Percentiles rank a stretch among this genome's conserved stretches.
Evolutionary conservation across 2,888 invertebrate genomes (phyloP).

Genomic region (Morpho helenor): DNA sequence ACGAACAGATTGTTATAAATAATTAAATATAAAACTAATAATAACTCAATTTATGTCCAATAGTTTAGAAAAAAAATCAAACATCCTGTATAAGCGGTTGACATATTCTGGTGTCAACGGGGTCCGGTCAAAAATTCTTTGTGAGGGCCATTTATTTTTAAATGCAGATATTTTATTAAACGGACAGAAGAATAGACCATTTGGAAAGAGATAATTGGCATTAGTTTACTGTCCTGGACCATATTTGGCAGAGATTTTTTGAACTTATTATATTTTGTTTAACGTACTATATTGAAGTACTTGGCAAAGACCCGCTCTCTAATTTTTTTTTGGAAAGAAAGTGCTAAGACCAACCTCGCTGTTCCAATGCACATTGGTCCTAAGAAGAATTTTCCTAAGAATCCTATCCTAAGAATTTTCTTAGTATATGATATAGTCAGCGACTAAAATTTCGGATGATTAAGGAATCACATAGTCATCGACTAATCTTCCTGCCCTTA

Average conservation of each 20-base stretch:
- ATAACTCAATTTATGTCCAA: background rate
- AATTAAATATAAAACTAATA: no score
- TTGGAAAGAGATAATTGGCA: slow-evolving; percentile 36
- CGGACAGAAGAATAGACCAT: slow-evolving; percentile 35
- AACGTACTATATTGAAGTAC: background rate
- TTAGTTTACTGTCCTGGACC: slow-evolving; percentile 5
- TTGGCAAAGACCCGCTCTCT: no score
- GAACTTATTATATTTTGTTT: background rate
- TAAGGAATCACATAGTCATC: no score
- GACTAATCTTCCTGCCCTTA: no score
- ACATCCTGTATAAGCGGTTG: slow-evolving; percentile 38
- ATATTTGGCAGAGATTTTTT: background rate
- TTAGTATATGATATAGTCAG: no score
- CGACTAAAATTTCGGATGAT: no score
- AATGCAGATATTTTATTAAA: slow-evolving; percentile 41
- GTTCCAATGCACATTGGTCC: no score
- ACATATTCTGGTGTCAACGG: slow-evolving; percentile 44
- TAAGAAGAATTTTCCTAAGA: no score
- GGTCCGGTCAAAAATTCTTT: slow-evolving; percentile 44
- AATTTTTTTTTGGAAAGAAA: no score
- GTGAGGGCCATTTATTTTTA: slow-evolving; percentile 37
- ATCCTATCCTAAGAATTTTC: no score
- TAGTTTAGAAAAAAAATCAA: slow-evolving; percentile 1
- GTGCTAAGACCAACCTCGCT: no score
- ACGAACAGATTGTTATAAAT: no score